These are phyloP conservation scores for Lasioglossum lativentre DNA, from an alignment of 2,888 invertebrate species.

Conservation along the genomic window DNA sequence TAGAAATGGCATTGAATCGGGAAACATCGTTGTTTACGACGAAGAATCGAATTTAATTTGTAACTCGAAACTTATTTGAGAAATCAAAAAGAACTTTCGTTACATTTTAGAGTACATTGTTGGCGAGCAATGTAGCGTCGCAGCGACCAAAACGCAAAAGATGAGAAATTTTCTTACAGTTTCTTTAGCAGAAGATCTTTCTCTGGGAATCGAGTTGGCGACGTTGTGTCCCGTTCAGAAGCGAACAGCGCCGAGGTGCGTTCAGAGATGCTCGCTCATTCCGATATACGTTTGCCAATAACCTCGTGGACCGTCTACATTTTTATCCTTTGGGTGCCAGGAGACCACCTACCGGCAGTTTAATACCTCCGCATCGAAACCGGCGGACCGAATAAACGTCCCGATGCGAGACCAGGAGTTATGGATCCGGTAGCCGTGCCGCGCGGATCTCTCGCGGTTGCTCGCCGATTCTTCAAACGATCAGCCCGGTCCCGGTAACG, in stretches of 20 bases:
- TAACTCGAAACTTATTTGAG: neutral
- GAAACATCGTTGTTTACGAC: neutral
- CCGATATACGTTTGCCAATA: slow-evolving; percentile 68
- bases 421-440: slow-evolving; percentile 68
- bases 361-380: slow-evolving; percentile 68
- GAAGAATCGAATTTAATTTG: too few species aligned
- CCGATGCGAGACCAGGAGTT: slow-evolving; percentile 64
- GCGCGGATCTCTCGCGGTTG: slow-evolving; percentile 50
- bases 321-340: slow-evolving; percentile 59
- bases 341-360: slow-evolving; percentile 69
- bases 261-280: slow-evolving; percentile 37
- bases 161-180: neutral
- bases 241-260: neutral
- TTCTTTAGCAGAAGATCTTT: neutral
- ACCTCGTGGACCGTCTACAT: slow-evolving; percentile 55
- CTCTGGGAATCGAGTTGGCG: neutral
- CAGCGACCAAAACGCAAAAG: neutral
- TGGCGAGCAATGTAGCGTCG: too few species aligned
- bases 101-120: too few species aligned
- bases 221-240: neutral
- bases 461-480: slow-evolving; percentile 63
- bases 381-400: slow-evolving; percentile 70
- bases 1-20: neutral
- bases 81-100: neutral
- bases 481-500: slow-evolving; percentile 51